Evolutionary conservation across 2,113 vertebrate genomes (phyloP).

Genomic region (Engraulis encrasicolus): DNA sequence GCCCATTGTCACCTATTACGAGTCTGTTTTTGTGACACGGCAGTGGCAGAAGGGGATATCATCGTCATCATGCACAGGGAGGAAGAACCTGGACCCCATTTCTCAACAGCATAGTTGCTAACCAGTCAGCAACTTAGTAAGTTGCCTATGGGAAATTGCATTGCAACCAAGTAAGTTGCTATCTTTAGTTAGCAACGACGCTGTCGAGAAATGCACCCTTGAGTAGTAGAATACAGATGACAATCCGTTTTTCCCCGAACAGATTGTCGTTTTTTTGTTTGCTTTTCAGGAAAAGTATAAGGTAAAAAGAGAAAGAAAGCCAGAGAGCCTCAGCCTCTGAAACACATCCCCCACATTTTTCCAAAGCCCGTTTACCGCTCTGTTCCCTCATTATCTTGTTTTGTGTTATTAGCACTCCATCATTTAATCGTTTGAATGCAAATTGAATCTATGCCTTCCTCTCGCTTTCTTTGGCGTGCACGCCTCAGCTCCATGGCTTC

Average conservation of each 20-base stretch:
- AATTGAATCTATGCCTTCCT: slow-evolving; percentile 52
- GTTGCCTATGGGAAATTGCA: too few relatives aligned
- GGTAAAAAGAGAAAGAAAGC: slow-evolving; percentile 20
- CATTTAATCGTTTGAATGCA: slow-evolving; percentile 54
- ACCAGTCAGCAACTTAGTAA: background rate
- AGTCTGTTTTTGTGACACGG: background rate
- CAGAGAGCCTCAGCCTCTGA: background rate
- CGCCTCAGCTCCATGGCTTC: background rate
- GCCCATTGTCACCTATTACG: background rate
- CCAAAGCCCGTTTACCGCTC: background rate
- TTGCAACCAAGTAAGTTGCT: too few relatives aligned
- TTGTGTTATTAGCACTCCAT: slow-evolving; percentile 52
- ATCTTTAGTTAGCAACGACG: too few relatives aligned
- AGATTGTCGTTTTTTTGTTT: background rate
- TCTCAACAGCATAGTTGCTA: too few relatives aligned
- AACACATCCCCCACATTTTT: background rate
- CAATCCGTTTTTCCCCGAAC: background rate
- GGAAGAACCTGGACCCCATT: background rate
- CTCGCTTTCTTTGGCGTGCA: background rate
- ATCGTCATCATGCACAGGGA: background rate
- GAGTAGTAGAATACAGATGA: too few relatives aligned
- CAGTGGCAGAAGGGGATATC: background rate
- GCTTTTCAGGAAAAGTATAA: background rate
- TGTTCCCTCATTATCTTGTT: slow-evolving; percentile 6
- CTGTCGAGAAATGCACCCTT: too few relatives aligned